These are phyloP conservation scores for Craseonycteris thonglongyai DNA, from an alignment of 2,113 vertebrate species.

Conservation along the genomic window DNA sequence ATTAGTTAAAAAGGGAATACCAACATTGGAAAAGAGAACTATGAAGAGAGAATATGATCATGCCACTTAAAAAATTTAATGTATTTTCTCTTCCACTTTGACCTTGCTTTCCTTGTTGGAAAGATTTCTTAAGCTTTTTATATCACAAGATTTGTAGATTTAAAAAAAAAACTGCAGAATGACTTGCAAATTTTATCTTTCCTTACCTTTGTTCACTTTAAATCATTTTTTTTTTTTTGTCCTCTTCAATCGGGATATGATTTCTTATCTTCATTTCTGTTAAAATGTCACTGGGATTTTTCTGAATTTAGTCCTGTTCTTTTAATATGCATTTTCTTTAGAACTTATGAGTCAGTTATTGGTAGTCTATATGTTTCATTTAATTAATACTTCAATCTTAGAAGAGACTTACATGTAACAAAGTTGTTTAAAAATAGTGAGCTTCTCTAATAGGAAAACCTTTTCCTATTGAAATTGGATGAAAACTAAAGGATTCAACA, in stretches of 20 bases:
- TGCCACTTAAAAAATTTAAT: not conserved
- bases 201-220: not conserved
- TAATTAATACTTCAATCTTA: not conserved
- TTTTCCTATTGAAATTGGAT: not conserved
- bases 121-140: not conserved
- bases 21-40: not conserved
- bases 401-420: not conserved
- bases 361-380: not conserved
- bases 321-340: slow-evolving; percentile 1
- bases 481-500: not conserved
- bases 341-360: not conserved
- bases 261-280: not conserved
- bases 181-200: not conserved
- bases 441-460: not conserved
- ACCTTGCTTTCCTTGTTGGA: not conserved
- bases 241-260: not conserved
- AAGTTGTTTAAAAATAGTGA: not conserved
- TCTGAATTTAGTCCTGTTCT: not conserved
- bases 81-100: not conserved
- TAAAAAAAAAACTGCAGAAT: not conserved
- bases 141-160: not conserved
- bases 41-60: not conserved
- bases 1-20: not conserved
- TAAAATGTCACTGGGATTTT: not conserved
- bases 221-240: not conserved